Percentiles rank a stretch among this genome's conserved stretches.
phyloP scores from a whole-genome alignment of 2,888 invertebrate genomes.

The Agrilus cyanescens region DNA sequence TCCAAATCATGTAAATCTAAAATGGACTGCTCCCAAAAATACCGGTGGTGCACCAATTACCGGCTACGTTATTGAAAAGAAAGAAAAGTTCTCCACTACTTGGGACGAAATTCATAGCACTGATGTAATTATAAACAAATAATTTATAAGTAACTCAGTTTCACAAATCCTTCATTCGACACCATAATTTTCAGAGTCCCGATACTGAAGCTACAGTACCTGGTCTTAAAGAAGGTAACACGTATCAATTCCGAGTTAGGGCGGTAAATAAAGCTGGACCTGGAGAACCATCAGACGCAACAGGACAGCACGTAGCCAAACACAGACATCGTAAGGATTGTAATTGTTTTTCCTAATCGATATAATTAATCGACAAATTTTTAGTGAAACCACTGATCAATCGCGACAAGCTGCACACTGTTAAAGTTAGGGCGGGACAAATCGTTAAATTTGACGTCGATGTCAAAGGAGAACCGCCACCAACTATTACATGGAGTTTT shows the following conservation, averaged over 20 bases:
- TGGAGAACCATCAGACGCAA: constrained; percentile 81
- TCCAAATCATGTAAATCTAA: constrained; percentile 74
- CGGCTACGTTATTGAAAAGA: constrained; percentile 82
- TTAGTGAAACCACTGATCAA: constrained; percentile 91
- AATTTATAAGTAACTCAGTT: background rate
- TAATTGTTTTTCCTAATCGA: background rate
- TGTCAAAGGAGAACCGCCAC: constrained; percentile 93
- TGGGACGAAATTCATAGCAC: constrained; percentile 77
- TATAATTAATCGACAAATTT: constrained; percentile 9
- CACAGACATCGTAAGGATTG: constrained; percentile 65
- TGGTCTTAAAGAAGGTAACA: constrained; percentile 78
- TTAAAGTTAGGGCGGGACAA: constrained; percentile 84
- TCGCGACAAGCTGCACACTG: constrained; percentile 79
- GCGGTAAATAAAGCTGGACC: constrained; percentile 93
- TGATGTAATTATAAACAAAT: constrained; percentile 39
- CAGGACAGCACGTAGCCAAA: constrained; percentile 77
- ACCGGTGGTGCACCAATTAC: constrained; percentile 71
- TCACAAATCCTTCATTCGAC: background rate
- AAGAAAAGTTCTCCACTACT: constrained; percentile 61
- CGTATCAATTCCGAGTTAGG: constrained; percentile 90
- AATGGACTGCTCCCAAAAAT: constrained; percentile 69
- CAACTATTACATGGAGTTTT: constrained; percentile 74
- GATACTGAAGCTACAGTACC: constrained; percentile 73
- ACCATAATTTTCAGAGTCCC: constrained; percentile 43
- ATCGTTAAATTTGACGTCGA: constrained; percentile 86